Evolutionary conservation across 2,113 vertebrate species (phyloP).

Genomic region (Xerus inauris): DNA sequence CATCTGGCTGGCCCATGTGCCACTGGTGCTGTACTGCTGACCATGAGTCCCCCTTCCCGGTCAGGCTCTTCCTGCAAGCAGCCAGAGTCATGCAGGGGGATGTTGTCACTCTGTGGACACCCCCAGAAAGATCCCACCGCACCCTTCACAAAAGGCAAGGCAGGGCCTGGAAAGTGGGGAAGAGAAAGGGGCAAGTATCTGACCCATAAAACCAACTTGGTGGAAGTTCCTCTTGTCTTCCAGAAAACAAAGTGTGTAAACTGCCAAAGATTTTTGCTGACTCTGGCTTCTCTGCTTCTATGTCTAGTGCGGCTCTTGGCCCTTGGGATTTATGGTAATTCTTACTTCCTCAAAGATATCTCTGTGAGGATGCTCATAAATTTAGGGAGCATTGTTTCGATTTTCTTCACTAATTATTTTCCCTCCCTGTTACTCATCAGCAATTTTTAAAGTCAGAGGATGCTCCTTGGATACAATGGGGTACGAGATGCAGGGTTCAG

Average conservation of each 20-base stretch:
- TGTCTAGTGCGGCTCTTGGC: slow-evolving; percentile 1
- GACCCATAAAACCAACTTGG: slow-evolving; percentile 5
- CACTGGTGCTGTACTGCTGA: background rate
- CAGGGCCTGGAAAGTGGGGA: rapidly evolving
- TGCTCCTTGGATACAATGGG: background rate
- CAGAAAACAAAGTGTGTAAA: slow-evolving; percentile 9
- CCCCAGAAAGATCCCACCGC: background rate
- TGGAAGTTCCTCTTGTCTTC: slow-evolving; percentile 41
- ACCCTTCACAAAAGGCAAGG: background rate
- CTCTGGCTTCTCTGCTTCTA: slow-evolving; percentile 41
- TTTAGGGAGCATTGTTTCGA: slow-evolving; percentile 38
- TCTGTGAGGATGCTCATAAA: slow-evolving; percentile 57
- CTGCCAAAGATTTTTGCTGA: slow-evolving; percentile 55
- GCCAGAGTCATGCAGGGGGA: background rate
- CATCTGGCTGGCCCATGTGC: background rate
- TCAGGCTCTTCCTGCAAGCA: background rate
- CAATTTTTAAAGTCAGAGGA: slow-evolving; percentile 65
- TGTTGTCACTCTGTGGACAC: background rate
- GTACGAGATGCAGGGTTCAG: background rate
- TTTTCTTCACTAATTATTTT: slow-evolving; percentile 67
- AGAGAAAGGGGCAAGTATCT: background rate
- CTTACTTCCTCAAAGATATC: slow-evolving; percentile 10
- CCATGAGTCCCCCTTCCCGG: background rate
- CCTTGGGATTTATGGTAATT: slow-evolving; percentile 67
- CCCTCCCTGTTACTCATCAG: slow-evolving; percentile 44